These are phyloP conservation scores for Lissonota sp. DNA, from an alignment of 2,888 invertebrate species.

Conservation along the genomic window DNA sequence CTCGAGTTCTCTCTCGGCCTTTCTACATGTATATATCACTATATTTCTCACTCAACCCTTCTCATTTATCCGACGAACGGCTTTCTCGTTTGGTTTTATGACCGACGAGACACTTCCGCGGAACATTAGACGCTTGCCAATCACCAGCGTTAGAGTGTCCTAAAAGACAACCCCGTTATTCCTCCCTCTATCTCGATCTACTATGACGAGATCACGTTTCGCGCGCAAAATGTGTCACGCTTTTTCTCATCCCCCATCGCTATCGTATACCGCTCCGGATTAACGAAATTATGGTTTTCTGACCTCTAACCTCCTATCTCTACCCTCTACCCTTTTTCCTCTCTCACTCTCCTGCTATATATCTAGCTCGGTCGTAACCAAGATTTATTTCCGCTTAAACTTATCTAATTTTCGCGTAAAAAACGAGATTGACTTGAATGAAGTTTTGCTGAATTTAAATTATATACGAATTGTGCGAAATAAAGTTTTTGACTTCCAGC, in stretches of 20 bases:
- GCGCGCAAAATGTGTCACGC: constrained; percentile 16
- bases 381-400: not conserved
- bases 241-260: constrained; percentile 2
- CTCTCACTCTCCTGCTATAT: not conserved
- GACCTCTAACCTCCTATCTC: not conserved
- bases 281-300: constrained; percentile 31
- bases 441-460: not conserved
- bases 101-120: constrained; percentile 65
- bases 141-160: constrained; percentile 53
- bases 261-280: not conserved
- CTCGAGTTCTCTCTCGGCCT: not conserved
- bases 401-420: not conserved
- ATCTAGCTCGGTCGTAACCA: not conserved
- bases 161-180: constrained; percentile 41
- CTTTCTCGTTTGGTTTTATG: constrained; percentile 67
- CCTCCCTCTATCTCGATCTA: constrained; percentile 28
- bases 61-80: constrained; percentile 45
- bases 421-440: not conserved
- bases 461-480: not conserved
- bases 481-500: constrained; percentile 3
- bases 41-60: constrained; percentile 39
- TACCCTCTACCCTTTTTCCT: not conserved
- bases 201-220: constrained; percentile 55
- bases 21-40: constrained; percentile 9
- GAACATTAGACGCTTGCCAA: constrained; percentile 67